Evolutionary conservation across 1,140 invertebrate genomes (phyloP).

Genomic region (Coelopa frigida): DNA sequence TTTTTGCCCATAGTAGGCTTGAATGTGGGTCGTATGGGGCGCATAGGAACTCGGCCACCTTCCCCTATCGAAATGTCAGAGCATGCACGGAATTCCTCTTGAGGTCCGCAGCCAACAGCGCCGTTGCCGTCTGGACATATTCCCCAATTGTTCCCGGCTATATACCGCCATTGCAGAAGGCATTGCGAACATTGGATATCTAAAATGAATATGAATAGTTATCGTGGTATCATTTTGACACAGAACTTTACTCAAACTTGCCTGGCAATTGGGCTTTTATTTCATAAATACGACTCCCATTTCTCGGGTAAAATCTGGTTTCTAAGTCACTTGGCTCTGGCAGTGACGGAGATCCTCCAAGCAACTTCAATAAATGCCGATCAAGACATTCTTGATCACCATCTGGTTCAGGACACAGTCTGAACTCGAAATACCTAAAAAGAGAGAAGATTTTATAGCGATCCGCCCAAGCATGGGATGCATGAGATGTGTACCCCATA

Average conservation of each 20-base stretch:
- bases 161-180: constrained; percentile 74
- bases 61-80: constrained; percentile 67
- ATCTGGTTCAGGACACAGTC: constrained; percentile 61
- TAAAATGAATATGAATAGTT: constrained; percentile 1
- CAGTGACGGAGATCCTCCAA: constrained; percentile 44
- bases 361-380: constrained; percentile 56
- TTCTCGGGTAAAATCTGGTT: constrained; percentile 63
- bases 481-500: constrained; percentile 50
- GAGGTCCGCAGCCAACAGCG: constrained; percentile 72
- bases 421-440: constrained; percentile 71
- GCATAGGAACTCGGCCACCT: constrained; percentile 26
- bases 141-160: constrained; percentile 75
- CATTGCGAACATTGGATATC: constrained; percentile 65
- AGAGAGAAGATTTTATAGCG: background rate
- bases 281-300: constrained; percentile 71
- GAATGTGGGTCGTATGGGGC: constrained; percentile 20
- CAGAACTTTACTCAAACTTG: constrained; percentile 14
- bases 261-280: constrained; percentile 62
- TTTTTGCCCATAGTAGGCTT: constrained; percentile 20
- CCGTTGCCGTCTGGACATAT: constrained; percentile 63
- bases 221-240: too few relatives aligned
- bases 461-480: background rate
- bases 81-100: constrained; percentile 82
- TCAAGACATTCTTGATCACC: constrained; percentile 72
- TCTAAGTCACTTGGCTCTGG: constrained; percentile 37